These are phyloP conservation scores for Drosophila bipectinata DNA, from an alignment of 1,140 invertebrate genomes.

Conservation along the genomic window DNA sequence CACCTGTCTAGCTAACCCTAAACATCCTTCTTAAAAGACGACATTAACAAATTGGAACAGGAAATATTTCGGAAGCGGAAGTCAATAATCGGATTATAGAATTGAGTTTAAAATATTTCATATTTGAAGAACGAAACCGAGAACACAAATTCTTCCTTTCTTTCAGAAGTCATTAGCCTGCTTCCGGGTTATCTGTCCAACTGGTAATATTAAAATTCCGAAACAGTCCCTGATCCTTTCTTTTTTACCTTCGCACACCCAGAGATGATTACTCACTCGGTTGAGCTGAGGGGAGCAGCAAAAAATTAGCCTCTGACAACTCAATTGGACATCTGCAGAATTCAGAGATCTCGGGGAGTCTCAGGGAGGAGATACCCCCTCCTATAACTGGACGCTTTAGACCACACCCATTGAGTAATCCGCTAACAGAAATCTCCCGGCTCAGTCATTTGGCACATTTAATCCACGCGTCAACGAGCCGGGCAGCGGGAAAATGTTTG, in stretches of 20 bases:
- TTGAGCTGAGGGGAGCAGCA: constrained; percentile 32
- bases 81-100: constrained; percentile 23
- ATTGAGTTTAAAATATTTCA: constrained; percentile 6
- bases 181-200: constrained; percentile 8
- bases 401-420: constrained; percentile 63
- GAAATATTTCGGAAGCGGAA: constrained; percentile 18
- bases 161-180: neutral
- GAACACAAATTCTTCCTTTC: neutral
- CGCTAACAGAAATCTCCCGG: constrained; percentile 48
- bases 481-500: constrained; percentile 61
- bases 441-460: constrained; percentile 76
- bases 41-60: neutral
- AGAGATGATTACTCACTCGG: constrained; percentile 34
- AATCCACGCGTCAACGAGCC: constrained; percentile 74
- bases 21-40: neutral
- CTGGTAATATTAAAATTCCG: constrained; percentile 5
- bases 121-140: constrained; percentile 9
- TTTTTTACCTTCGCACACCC: constrained; percentile 4
- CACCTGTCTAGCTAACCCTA: neutral
- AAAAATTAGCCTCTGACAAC: constrained; percentile 58
- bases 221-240: constrained; percentile 17
- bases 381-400: constrained; percentile 29
- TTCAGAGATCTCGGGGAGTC: neutral
- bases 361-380: neutral
- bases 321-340: constrained; percentile 64